phyloP scores from a whole-genome alignment of 2,113 vertebrate species.

The Thalassoma bifasciatum region DNA sequence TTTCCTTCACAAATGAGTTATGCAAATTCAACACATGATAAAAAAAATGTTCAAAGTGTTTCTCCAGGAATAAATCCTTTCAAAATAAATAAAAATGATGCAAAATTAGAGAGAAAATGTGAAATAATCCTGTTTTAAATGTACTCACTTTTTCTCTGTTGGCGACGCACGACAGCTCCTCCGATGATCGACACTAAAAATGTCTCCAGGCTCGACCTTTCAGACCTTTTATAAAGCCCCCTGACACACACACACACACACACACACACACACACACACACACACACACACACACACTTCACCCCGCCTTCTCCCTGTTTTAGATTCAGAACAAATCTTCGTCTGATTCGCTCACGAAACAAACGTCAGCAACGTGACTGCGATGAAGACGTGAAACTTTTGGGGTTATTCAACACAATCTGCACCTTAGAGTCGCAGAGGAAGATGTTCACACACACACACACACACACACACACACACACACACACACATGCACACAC shows the following conservation, averaged over 20 bases:
- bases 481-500: slow-evolving; percentile 5
- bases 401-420: slow-evolving; percentile 28
- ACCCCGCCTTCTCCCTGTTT: slow-evolving; percentile 34
- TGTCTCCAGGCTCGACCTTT: slow-evolving; percentile 47
- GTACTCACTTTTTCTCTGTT: slow-evolving; percentile 47
- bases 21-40: not conserved
- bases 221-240: slow-evolving; percentile 61
- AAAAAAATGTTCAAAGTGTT: not conserved
- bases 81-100: not conserved
- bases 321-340: slow-evolving; percentile 24
- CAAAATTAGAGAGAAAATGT: not conserved
- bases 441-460: slow-evolving; percentile 14
- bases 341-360: slow-evolving; percentile 57
- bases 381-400: slow-evolving; percentile 19
- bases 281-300: slow-evolving; percentile 29
- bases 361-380: slow-evolving; percentile 42
- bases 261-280: slow-evolving; percentile 34
- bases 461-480: not conserved
- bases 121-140: not conserved
- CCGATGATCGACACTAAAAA: slow-evolving; percentile 19
- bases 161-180: slow-evolving; percentile 35
- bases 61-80: no score
- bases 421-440: not conserved
- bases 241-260: slow-evolving; percentile 38
- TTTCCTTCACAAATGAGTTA: no score